Percentiles rank a stretch among this genome's conserved stretches.
Conservation (phyloP, 1,140 invertebrate species). For the Dryas iulia region DNA sequence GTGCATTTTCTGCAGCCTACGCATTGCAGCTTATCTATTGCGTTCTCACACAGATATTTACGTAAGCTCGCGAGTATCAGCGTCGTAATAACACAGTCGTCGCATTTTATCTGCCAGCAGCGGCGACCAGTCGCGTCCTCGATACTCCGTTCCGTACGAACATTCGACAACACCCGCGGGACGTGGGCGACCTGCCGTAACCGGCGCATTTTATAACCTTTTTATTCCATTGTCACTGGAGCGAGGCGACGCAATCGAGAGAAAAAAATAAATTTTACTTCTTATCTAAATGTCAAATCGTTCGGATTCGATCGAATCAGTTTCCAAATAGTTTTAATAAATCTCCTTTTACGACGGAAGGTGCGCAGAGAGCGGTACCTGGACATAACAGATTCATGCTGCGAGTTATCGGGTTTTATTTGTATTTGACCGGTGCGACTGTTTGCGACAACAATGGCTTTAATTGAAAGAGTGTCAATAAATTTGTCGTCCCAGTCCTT, state of each 20-base stretch:
- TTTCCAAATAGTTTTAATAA: slow-evolving; percentile 80
- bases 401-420: slow-evolving; percentile 75
- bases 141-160: slow-evolving; percentile 45
- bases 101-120: slow-evolving; percentile 68
- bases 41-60: slow-evolving; percentile 76
- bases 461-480: slow-evolving; percentile 80
- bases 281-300: slow-evolving; percentile 80
- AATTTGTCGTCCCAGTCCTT: slow-evolving; percentile 68
- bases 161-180: slow-evolving; percentile 60
- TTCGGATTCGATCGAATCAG: slow-evolving; percentile 78
- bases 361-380: slow-evolving; percentile 63
- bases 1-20: slow-evolving; percentile 62
- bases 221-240: slow-evolving; percentile 78
- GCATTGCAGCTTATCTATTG: slow-evolving; percentile 56
- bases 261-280: slow-evolving; percentile 78
- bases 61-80: slow-evolving; percentile 70
- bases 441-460: slow-evolving; percentile 72
- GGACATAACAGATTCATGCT: slow-evolving; percentile 70
- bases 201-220: slow-evolving; percentile 76
- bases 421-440: slow-evolving; percentile 66
- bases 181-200: slow-evolving; percentile 64
- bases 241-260: slow-evolving; percentile 58
- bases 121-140: slow-evolving; percentile 36
- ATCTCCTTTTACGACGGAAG: slow-evolving; percentile 76
- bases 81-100: slow-evolving; percentile 66